Evolutionary conservation across 1,140 invertebrate genomes (phyloP), one percentile per base, ranked within the genome.

Genomic region (Metaphire vulgaris): DNA sequence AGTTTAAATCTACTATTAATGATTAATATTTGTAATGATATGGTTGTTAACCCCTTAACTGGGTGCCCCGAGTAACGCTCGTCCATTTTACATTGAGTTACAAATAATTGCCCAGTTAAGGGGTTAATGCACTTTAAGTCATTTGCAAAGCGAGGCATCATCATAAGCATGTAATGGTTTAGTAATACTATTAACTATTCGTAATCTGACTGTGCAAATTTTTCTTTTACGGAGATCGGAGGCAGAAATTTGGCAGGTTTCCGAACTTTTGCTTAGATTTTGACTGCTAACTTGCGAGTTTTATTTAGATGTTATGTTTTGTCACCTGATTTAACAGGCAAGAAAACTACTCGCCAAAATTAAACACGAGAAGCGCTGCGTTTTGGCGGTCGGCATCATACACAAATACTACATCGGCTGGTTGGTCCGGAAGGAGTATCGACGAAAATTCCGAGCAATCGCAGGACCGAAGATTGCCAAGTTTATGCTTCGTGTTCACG

Each of bases 351-450:
- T 83, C 28, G 74, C 74, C 12, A 79, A 83, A 29, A 74, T 87
- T 66, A 82, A 81, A 71, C 80, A 83, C 12, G 79, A 85, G 80
- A 89, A 89, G 81, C 86, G 88, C 81, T 87, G 89, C 1, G 88
- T 89, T 79, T 91, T 90, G 90, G 91, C 91, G 12, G 89, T 90
- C 1, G 87, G 86, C 75, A 86, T 91, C 56, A 92, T 92, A 77
- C 88, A 90, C 80, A 89, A 83, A 76, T 88, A 89, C 81, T 92
- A 90, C 84, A 87, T 89, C 33, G 88, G 89, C 81, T 90, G 89
- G 91, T 89, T 91, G 88, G 90, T 91, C 84, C 84, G 85, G 80
- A 82, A 85, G 79, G 79, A 83, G 28, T 84, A 82, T 79, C 80
- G 81, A 64, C 76, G 78, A 31, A 83, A 82, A 78, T 85, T 85